Conservation (phyloP, 1,140 invertebrate genomes). For the Ceratitis capitata region DNA sequence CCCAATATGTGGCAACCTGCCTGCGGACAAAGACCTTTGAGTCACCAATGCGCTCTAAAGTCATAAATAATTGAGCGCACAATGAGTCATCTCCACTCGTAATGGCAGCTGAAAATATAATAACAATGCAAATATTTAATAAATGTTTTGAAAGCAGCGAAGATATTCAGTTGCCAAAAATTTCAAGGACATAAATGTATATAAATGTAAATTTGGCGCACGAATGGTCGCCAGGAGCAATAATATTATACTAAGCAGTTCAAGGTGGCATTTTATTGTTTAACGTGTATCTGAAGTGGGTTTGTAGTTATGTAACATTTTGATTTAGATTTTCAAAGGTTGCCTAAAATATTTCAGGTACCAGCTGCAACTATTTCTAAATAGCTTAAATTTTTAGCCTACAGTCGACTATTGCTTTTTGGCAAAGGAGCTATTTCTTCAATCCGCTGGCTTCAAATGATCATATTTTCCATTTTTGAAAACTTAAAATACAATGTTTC, state of each 20-base stretch:
- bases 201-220: background rate
- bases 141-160: background rate
- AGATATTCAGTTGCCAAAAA: background rate
- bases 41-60: constrained; percentile 5
- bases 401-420: too few relatives aligned
- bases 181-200: constrained; percentile 1
- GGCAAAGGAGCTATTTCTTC: too few relatives aligned
- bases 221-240: background rate
- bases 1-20: background rate
- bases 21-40: background rate
- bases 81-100: background rate
- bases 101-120: background rate
- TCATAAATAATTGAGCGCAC: background rate
- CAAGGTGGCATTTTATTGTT: background rate
- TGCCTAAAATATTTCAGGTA: too few relatives aligned
- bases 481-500: too few relatives aligned
- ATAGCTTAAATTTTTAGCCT: too few relatives aligned
- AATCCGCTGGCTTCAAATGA: too few relatives aligned
- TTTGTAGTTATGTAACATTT: too few relatives aligned
- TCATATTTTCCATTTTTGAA: too few relatives aligned
- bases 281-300: too few relatives aligned
- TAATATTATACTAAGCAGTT: too few relatives aligned
- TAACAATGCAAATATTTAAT: background rate
- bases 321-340: too few relatives aligned
- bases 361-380: too few relatives aligned